These are phyloP conservation scores for Hydractinia echinata DNA, from an alignment of 30 jellyfish, hydroid and myxozoan species.

Conservation along the genomic window DNA sequence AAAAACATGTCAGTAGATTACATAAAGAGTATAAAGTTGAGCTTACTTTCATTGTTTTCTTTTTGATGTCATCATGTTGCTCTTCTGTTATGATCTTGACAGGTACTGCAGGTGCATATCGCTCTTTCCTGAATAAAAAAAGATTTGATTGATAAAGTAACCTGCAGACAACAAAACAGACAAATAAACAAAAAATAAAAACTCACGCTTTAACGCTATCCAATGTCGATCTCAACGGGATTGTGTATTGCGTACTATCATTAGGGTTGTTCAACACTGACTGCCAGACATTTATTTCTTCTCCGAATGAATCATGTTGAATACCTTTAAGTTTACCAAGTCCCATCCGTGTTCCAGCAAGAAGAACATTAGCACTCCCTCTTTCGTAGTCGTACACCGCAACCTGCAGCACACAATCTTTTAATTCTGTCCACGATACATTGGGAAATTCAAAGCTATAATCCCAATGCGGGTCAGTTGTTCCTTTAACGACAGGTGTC, in stretches of 20 bases:
- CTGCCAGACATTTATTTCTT: constrained; percentile 76
- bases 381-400: constrained; percentile 57
- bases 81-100: constrained; percentile 16
- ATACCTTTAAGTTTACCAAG: constrained; percentile 53
- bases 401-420: constrained; percentile 64
- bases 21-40: not conserved
- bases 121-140: constrained; percentile 12
- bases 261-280: constrained; percentile 71
- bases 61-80: constrained; percentile 12
- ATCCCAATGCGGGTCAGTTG: constrained; percentile 84
- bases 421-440: constrained; percentile 48
- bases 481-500: constrained; percentile 45
- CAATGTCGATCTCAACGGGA: constrained; percentile 73
- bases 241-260: constrained; percentile 27
- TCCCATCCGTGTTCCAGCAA: constrained; percentile 85
- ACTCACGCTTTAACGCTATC: constrained; percentile 68
- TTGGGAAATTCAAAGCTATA: constrained; percentile 44
- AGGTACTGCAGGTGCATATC: constrained; percentile 18
- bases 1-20: not conserved
- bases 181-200: not conserved
- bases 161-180: not conserved
- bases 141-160: not conserved
- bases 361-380: constrained; percentile 43
- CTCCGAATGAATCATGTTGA: constrained; percentile 69
- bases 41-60: not conserved